Evolutionary conservation across 2,113 vertebrate genomes (phyloP), one percentile per base, ranked within the genome.

Genomic region (Eurypyga helias): DNA sequence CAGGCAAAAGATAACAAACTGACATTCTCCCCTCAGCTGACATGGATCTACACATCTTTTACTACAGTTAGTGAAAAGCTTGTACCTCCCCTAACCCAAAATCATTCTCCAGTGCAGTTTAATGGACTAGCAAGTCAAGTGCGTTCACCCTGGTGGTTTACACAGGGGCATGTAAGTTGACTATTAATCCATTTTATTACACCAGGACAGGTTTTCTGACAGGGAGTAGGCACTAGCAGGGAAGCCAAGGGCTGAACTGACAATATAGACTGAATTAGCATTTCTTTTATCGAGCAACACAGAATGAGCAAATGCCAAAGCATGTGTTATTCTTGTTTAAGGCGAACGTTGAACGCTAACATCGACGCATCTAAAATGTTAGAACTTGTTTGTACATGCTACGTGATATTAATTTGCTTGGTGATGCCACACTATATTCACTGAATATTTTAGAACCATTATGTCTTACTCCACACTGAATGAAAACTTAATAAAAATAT

Each of bases 1-100:
- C n/a, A 81, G 76, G 64, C 72, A 93, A 90, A 88, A 92, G 71
- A 89, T 72, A 90, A 86, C 71, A 88, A 96, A 93, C n/a, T 48
- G 77, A 73, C 0, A 0, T 24, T 89, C 72, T 85, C 28, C 31
- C 54, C 28, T 41, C 55, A 65, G 72, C 51, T 2, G 0, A 52
- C 34, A n/a, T 62, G 1, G 33, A 93, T 88, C 46, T 72, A 34
- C 52, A 48, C 55, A 41, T 54, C 57, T 79, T 84, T 60, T 75
- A 72, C 73, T 76, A 45, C 28, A 38, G 64, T 18, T 67, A 71
- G 65, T 2, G 43, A 67, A 78, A 64, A 13, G 6, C 23, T 26
- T 46, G 14, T 69, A 36, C 16, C 29, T 92, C 48, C 21, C 10
- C 24, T 66, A 66, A 76, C 49, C 41, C 75, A 52, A 49, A 77